Conservation (phyloP, 2,113 vertebrate species). For the Petroica traversi region DNA sequence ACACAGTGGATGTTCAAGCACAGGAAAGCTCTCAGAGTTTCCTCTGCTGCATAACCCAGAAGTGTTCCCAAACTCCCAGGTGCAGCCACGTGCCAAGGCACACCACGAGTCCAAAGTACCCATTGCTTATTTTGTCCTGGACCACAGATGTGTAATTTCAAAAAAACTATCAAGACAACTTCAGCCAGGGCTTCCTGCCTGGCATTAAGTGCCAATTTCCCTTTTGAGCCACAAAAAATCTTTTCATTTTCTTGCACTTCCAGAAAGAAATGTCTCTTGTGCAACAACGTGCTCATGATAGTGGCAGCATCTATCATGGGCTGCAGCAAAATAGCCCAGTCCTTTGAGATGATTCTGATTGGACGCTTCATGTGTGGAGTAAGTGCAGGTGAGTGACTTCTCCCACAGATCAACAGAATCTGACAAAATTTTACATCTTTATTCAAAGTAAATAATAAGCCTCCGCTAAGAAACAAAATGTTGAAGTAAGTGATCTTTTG, state of each 20-base stretch:
- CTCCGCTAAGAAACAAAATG: neutral
- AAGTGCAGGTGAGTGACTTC: constrained; percentile 68
- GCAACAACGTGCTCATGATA: constrained; percentile 74
- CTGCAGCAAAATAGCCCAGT: constrained; percentile 69
- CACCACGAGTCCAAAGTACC: neutral
- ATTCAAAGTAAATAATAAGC: neutral
- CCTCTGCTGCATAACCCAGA: neutral
- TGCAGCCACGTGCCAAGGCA: neutral
- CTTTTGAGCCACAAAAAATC: neutral
- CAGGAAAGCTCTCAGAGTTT: neutral
- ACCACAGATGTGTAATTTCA: neutral
- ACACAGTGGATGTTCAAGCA: neutral
- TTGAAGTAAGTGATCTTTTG: neutral
- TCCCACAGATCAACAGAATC: neutral
- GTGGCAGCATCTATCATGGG: constrained; percentile 72
- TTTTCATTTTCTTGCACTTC: neutral
- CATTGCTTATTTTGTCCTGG: neutral
- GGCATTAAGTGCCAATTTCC: neutral
- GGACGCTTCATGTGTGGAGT: constrained; percentile 78
- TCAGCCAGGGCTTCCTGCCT: neutral
- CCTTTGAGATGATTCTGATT: constrained; percentile 80
- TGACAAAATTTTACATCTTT: neutral
- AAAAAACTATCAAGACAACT: neutral
- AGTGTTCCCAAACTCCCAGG: neutral
- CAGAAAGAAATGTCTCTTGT: constrained; percentile 78